Evolutionary conservation across 2,113 vertebrate genomes (phyloP), one percentile per base, ranked within the genome.

Genomic region (Mellivora capensis): DNA sequence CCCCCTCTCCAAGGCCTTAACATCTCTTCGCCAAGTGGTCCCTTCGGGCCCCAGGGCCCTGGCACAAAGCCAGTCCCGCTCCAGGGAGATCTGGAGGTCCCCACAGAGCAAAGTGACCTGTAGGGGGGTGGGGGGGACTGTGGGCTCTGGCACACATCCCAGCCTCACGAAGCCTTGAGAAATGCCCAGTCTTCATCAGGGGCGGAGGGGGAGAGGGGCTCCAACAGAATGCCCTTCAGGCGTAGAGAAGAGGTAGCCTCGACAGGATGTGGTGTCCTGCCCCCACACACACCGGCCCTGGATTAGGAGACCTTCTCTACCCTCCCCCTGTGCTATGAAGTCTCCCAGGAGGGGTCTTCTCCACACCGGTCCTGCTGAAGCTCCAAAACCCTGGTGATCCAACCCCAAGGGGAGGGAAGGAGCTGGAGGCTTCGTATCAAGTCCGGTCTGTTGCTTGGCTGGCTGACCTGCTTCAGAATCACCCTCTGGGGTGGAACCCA

Each of bases 261-360:
- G 11, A 5, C 18, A 11, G 47, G 71, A 47, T 7, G 14, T 6
- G 42, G 21, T 34, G 1, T n/a, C 39, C 39, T 14, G 31, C 39
- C 44, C 81, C 85, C 7, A 1, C 15, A 0, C 10, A 2, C 8
- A 3, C 79, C 6, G 0, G 0, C 4, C 44, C 3, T 6, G 5
- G 0, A 0, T 3, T 10, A 61, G 27, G 52, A 39, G 44, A 37
- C 76, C 12, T 49, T 6, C 47, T 49, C 67, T 3, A 23, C 23
- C 67, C 42, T 39, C 31, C 34, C 3, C 23, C 54, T 18, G 10
- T 12, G 57, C 54, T 11, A 25, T 21, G 6, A 4, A 23, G 1
- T 5, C 59, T 54, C n/a, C 47, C 8, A 11, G 21, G 1, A 15
- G 79, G 9, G 23, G 1, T 7, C 14, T 31, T 42, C 29, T 0